phyloP scores from a whole-genome alignment of 2,113 vertebrate genomes.

The cattle (Bos taurus) region ARS-UCD2.0 NC_037336.1:80345001-80345500 shows the following conservation, averaged over 20 bases:
- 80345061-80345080: neutral
- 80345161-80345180: constrained; percentile 12
- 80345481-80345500: neutral
- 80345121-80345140: neutral
- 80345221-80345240: constrained; percentile 4
- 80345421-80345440: neutral
- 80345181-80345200: neutral
- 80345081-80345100: neutral
- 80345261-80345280: constrained; percentile 20
- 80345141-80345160: neutral
- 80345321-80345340: neutral
- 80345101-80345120: neutral
- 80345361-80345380: neutral
- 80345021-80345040: neutral
- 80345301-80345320: neutral
- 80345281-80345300: neutral
- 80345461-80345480: neutral
- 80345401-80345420: neutral
- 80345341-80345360: neutral
- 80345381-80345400: neutral
- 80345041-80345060: neutral
- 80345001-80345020: neutral
- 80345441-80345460: neutral
- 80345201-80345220: constrained; percentile 10
- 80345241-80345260: neutral